A percentile compares a stretch with the other conserved stretches of the same genome.
Conservation (phyloP, 2,113 vertebrate genomes). For the Prionailurus viverrinus region DNA sequence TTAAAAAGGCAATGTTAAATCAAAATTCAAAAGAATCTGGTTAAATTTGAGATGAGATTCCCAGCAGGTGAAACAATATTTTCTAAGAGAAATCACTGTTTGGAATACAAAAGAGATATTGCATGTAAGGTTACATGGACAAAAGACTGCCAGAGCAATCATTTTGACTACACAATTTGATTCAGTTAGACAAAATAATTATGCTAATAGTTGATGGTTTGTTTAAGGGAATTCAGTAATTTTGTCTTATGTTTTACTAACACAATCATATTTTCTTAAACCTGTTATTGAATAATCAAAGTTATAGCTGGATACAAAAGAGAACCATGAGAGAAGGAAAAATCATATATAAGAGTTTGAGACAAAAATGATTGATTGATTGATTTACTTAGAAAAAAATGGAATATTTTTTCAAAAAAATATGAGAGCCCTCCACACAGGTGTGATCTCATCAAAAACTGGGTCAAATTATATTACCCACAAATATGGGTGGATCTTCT, state of each 20-base stretch:
- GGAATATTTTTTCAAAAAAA: not conserved
- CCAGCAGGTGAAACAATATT: not conserved
- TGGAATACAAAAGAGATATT: not conserved
- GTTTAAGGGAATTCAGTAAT: not conserved
- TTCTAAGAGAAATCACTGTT: not conserved
- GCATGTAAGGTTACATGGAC: not conserved
- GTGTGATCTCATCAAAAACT: not conserved
- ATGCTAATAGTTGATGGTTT: not conserved
- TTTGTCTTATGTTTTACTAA: not conserved
- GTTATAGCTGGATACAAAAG: not conserved
- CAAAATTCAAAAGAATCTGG: not conserved
- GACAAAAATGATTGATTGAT: not conserved
- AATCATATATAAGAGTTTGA: not conserved
- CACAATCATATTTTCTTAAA: not conserved
- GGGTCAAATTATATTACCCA: not conserved
- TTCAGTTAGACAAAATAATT: not conserved
- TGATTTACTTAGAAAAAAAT: not conserved
- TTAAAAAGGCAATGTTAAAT: constrained; percentile 45
- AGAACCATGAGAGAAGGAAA: not conserved
- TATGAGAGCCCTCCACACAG: not conserved
- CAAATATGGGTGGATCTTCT: not conserved
- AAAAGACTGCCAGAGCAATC: not conserved
- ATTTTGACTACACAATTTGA: not conserved
- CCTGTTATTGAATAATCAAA: not conserved
- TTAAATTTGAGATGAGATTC: not conserved